Evolutionary conservation across 2,888 invertebrate species (phyloP), one percentile per base, ranked within the genome.

Genomic region (Malthinus flaveolus): DNA sequence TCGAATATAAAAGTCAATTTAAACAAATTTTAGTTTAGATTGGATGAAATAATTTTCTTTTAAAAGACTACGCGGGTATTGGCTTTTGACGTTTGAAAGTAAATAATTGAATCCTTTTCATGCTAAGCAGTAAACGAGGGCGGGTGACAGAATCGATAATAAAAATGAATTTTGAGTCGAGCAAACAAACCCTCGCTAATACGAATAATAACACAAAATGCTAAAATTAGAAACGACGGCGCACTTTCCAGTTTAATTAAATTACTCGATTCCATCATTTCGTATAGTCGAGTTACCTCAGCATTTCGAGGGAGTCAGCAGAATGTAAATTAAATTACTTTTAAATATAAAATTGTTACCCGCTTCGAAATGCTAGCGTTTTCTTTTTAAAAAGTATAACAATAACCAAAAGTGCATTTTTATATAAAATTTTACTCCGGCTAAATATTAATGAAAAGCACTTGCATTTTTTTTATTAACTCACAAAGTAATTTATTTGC

Each of bases 221-320:
- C 62, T 57, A 59, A 65, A 65, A 68, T 68, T 62, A 60, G 65
- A 63, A 66, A 59, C 64, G 61, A 64, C 64, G 51, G 67, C 59
- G 62, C 63, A 68, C 68, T 70, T 70, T 69, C 67, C 67, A 68
- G 63, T 70, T 69, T 68, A 71, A 71, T 68, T 68, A 71, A 68
- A 70, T 71, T 70, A 71, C 66, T 64, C 68, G 66, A 67, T 69
- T 67, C 67, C 69, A 67, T 69, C 67, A 65, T 69, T 69, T 66
- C 66, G 64, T 63, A 64, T 56, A 62, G 63, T 55, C 61, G 62
- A 60, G 63, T 60, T 61, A 56, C 63, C 62, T 58, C 59, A 58
- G 57, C 33, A 39, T 59, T 61, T 23, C 62, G 57, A 60, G 59
- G 55, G 59, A 48, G 56, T 60, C 62, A 59, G 62, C 65, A 56